Base-by-base conservation (phyloP, 2,797 vertebrate genomes). In the Sebastes itinus region DNA sequence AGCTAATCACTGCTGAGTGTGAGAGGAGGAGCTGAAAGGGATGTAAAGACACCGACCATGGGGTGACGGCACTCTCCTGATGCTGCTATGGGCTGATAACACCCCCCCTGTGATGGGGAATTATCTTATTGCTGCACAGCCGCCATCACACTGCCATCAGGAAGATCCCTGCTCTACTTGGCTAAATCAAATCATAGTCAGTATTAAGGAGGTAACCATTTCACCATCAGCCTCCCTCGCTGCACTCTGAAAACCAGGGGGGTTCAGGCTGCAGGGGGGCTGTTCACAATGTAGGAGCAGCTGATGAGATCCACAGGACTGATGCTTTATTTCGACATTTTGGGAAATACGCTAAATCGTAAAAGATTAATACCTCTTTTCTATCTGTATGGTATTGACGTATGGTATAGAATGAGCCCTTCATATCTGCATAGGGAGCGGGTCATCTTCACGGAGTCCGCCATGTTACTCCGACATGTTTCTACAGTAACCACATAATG, bases 31-130 rank as follows among this genome's bases (percentile, higher is more conserved):
- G 68, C 79, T 83, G 75, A 82, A 66, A 76, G 69, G 60, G 59
- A 87, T 75, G 87, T 76, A 88, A 83, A 85, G 90, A 88, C 46
- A 61, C 18, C 7, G 10, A 58, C 68, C 42, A 38, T 14, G 49
- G 20, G 78, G 62, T 33, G 78, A 10, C 3, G 14, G 49, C 7
- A 13, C 16, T 76, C 79, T 77, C 55, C 59, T 81, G 79, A 68
- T 7, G 23, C 77, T 79, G 49, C 78, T 78, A 87, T 86, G 83
- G 62, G 46, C 69, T 90, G 87, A 92, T 92, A 91, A 92, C 85
- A 85, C 66, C 69, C 46, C 46, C 78, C 65, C 78, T 69, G 58
- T 85, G 80, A 84, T 86, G 87, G 77, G 77, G 91, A 93, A 93
- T 91, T 28, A 90, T 91, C 80, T 79, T 85, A 87, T 84, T 86